These are phyloP conservation scores for Cataglyphis livida DNA, from an alignment of 2,888 invertebrate genomes.

Conservation along the genomic window DNA sequence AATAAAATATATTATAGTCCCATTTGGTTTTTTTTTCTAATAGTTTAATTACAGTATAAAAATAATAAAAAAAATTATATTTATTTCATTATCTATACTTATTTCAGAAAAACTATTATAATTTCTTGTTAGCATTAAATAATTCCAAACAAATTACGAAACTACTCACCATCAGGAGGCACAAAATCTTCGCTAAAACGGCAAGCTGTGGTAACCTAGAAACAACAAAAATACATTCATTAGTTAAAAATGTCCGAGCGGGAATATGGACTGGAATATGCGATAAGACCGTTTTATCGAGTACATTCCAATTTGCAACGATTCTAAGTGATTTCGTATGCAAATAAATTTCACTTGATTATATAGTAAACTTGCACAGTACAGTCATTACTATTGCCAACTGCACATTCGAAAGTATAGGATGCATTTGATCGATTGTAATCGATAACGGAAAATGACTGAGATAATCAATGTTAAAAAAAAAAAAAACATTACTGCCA, in stretches of 20 bases:
- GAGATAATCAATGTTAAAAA: conserved; percentile 60
- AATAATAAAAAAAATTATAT: neutral
- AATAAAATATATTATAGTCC: neutral
- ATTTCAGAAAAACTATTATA: neutral
- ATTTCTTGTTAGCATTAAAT: neutral
- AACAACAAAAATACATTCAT: conserved; percentile 80
- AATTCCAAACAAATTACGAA: neutral
- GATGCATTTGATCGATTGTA: conserved; percentile 60
- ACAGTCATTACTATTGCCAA: conserved; percentile 62
- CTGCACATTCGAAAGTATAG: conserved; percentile 65
- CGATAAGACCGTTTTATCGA: conserved; percentile 43
- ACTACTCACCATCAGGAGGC: conserved; percentile 94
- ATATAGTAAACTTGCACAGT: conserved; percentile 31
- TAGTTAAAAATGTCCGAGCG: conserved; percentile 17
- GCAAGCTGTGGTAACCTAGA: conserved; percentile 96
- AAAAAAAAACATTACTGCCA: conserved; percentile 60
- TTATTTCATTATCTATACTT: neutral
- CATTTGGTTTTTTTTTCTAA: neutral
- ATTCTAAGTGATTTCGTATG: conserved; percentile 63
- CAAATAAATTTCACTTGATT: conserved; percentile 68
- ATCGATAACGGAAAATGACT: conserved; percentile 66
- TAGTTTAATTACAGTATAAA: neutral
- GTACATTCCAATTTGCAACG: conserved; percentile 45
- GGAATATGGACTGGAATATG: conserved; percentile 23
- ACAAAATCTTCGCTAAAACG: conserved; percentile 96